Evolutionary conservation across 2,888 invertebrate species (phyloP).

Genomic region (Ypsolopha scabrella): DNA sequence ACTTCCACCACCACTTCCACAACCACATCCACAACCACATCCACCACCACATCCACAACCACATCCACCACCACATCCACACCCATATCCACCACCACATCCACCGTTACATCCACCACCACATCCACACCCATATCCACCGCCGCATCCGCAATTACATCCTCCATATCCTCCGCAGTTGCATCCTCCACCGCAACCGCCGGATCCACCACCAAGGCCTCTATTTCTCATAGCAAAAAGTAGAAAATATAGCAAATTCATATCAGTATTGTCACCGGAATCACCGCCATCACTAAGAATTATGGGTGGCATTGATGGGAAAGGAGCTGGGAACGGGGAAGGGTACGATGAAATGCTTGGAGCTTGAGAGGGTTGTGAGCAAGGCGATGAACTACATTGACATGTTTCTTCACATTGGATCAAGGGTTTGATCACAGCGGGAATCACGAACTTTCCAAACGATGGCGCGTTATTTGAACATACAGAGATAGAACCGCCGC

Average conservation of each 20-base stretch:
- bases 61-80: neutral
- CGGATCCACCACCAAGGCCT: conserved; percentile 1
- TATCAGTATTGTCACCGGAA: conserved; percentile 20
- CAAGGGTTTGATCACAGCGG: conserved; percentile 32
- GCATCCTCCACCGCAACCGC: conserved; percentile 10
- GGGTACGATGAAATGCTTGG: too few relatives aligned
- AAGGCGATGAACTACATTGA: neutral
- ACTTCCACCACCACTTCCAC: conserved; percentile 2
- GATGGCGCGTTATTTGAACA: too few relatives aligned
- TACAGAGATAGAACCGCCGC: too few relatives aligned
- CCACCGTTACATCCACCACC: neutral
- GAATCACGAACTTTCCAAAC: conserved; percentile 25
- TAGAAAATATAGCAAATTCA: conserved; percentile 30
- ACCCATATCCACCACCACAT: neutral
- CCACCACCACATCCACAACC: conserved; percentile 10
- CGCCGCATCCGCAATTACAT: neutral
- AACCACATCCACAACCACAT: conserved; percentile 12
- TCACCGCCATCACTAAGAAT: conserved; percentile 14
- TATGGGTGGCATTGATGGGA: neutral
- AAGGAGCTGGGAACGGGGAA: neutral
- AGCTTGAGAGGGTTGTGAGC: neutral
- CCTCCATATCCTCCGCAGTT: neutral
- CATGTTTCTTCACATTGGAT: conserved; percentile 14
- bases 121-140: neutral
- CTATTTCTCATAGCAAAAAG: conserved; percentile 30